Evolutionary conservation across 2,113 vertebrate genomes (phyloP).

Genomic region (Planiliza haematocheilus): DNA sequence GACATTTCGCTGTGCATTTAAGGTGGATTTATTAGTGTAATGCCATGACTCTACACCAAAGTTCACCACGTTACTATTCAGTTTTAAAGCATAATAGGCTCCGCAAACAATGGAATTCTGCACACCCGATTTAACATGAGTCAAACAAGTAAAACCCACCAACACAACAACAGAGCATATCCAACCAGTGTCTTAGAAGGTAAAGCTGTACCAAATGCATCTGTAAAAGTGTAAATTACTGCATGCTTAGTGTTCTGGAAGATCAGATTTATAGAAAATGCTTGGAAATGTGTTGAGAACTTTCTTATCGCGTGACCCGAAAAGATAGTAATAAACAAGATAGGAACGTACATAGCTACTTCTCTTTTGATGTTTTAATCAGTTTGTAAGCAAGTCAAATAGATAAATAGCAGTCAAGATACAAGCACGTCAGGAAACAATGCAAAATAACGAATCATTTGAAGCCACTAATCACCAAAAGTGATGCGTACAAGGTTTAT

Average conservation of each 20-base stretch:
- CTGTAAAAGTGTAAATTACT: constrained; percentile 50
- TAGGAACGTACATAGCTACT: constrained; percentile 62
- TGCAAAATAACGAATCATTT: constrained; percentile 46
- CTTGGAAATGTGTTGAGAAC: constrained; percentile 42
- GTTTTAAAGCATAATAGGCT: constrained; percentile 51
- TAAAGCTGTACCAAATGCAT: constrained; percentile 61
- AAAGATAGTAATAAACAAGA: constrained; percentile 54
- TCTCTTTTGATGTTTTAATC: constrained; percentile 58
- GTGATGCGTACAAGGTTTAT: constrained; percentile 63
- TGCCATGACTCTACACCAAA: constrained; percentile 64
- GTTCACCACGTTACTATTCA: constrained; percentile 54
- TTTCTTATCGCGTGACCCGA: constrained; percentile 49
- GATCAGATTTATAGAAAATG: constrained; percentile 80
- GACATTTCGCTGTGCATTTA: constrained; percentile 53
- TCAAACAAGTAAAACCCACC: constrained; percentile 60
- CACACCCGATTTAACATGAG: constrained; percentile 52
- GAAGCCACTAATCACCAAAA: constrained; percentile 61
- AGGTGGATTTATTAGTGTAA: constrained; percentile 75
- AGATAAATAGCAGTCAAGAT: constrained; percentile 50
- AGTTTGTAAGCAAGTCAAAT: constrained; percentile 59
- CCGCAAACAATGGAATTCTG: constrained; percentile 52
- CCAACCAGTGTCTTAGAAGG: constrained; percentile 39
- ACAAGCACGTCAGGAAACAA: constrained; percentile 64
- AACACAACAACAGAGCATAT: constrained; percentile 58
- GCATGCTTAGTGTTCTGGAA: constrained; percentile 76